Base-by-base conservation (phyloP, 2,888 invertebrate species). In the Coelogynopora nodosa region DNA sequence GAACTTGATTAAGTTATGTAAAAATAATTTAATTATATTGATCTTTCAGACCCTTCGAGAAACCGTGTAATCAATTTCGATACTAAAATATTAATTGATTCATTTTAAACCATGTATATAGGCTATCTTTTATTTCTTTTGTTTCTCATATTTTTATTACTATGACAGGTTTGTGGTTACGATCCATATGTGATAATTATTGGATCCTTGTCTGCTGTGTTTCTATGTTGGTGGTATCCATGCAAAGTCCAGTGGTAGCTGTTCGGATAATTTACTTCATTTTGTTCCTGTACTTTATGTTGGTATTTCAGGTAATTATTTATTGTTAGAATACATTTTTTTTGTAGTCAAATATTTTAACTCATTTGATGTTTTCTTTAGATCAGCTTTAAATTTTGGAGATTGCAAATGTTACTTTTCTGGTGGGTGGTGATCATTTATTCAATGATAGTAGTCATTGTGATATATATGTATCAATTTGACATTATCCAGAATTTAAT, bases 241-340 rank as follows among this genome's bases (percentile, higher is more conserved):
- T 93, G 31, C 94, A 96, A 90, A 95, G 95, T 18, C 92, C 92
- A 67, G 97, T 97, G 94, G 97, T 97, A 30, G 95, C 96, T 88
- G 98, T 98, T 93, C 94, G 97, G 88, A 97, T 99, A 90, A 94
- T 97, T 89, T 99, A 99, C 92, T 97, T 98, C 96, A 95, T 95
- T 87, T 93, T 99, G 88, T 98, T 98, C 92, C 94, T 98, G 87
- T 93, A 95, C 89, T 97, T 98, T 91, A 94, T 98, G 90, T 93
- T 97, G 85, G 23, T 74, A 26, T 74, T 13, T 23, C 74, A 74
- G 27, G 74, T 74, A 74, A 74, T 10, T 23, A n/a, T n/a, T n/a
- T n/a, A n/a, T n/a, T n/a, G n/a, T n/a, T n/a, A n/a, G n/a, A n/a
- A n/a, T n/a, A n/a, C n/a, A n/a, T n/a, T n/a, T n/a, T n/a, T n/a